Conservation (phyloP, 2,113 vertebrate species). For the Pelecanus crispus region DNA sequence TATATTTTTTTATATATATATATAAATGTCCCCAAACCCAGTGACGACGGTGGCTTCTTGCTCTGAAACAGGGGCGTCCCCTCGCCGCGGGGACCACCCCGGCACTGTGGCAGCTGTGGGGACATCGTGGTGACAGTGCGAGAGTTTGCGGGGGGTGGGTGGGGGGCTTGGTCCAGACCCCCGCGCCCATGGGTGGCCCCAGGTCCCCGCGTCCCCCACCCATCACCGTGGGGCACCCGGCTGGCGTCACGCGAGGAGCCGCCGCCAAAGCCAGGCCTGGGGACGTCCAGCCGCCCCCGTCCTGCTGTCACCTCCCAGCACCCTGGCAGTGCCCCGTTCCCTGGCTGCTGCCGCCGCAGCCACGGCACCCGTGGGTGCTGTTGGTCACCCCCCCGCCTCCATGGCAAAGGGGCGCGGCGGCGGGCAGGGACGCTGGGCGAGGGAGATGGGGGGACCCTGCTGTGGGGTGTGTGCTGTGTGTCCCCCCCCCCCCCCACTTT, state of each 20-base stretch:
- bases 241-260: background rate
- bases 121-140: background rate
- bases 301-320: background rate
- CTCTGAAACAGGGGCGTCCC: background rate
- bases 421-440: rapidly evolving
- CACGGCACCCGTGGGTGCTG: background rate
- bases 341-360: background rate
- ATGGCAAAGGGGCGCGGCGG: background rate
- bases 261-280: background rate
- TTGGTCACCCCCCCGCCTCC: background rate
- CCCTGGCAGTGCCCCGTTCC: background rate
- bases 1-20: background rate
- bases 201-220: background rate
- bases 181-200: background rate
- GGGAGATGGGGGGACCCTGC: background rate
- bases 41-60: background rate
- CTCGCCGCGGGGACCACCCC: rapidly evolving
- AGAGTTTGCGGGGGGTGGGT: background rate
- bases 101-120: background rate
- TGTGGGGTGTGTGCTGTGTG: rapidly evolving
- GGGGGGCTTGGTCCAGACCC: background rate
- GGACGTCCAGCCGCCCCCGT: background rate
- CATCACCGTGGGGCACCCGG: background rate
- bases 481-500: background rate
- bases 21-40: background rate